Evolutionary conservation across 2,113 vertebrate species (phyloP).

Genomic region (Otis tarda): DNA sequence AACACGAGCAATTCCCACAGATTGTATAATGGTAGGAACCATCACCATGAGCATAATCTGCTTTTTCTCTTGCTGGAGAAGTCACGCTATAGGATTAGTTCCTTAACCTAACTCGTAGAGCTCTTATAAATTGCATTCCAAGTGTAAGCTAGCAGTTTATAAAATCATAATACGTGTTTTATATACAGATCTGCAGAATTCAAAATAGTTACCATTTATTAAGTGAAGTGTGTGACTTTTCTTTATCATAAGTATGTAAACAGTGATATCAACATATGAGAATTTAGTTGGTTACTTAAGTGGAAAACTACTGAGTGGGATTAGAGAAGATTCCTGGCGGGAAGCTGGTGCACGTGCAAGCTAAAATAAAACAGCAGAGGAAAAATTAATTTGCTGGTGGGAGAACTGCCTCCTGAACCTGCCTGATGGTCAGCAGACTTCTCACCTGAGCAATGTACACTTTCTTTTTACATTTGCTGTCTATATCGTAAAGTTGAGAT

Average conservation of each 20-base stretch:
- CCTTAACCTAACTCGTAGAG: background rate
- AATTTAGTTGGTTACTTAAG: background rate
- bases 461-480: background rate
- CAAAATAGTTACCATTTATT: background rate
- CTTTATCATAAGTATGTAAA: background rate
- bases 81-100: background rate
- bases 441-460: background rate
- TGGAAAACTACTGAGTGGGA: background rate
- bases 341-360: background rate
- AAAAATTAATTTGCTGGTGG: background rate
- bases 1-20: background rate
- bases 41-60: background rate
- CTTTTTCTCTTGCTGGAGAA: background rate
- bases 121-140: background rate
- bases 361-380: background rate
- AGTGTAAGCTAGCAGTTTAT: background rate
- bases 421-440: background rate
- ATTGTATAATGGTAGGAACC: background rate
- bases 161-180: background rate
- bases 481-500: background rate
- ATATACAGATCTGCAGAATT: background rate
- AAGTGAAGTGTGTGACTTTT: background rate
- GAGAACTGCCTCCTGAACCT: background rate
- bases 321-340: background rate
- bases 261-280: background rate